Percentiles rank a stretch among this genome's conserved stretches.
These are phyloP conservation scores for Prorops nasuta DNA, from an alignment of 1,140 invertebrate species.

Conservation along the genomic window DNA sequence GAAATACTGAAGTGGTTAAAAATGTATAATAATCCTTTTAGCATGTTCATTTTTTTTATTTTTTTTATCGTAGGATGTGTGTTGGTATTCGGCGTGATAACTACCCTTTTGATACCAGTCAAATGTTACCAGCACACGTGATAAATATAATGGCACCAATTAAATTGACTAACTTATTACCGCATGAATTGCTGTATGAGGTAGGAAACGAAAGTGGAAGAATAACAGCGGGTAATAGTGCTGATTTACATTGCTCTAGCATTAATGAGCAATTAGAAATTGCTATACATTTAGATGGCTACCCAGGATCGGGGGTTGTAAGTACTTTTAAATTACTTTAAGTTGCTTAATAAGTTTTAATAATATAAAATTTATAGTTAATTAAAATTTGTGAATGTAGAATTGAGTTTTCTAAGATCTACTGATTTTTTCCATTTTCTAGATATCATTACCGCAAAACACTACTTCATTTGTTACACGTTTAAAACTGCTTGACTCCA, in stretches of 20 bases:
- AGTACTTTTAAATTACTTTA: slow-evolving; percentile 13
- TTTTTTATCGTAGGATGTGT: slow-evolving; percentile 66
- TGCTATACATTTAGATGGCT: slow-evolving; percentile 78
- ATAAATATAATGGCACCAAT: slow-evolving; percentile 82
- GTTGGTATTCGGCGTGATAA: slow-evolving; percentile 75
- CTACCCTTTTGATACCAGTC: slow-evolving; percentile 67
- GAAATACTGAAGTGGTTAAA: too few relatives aligned
- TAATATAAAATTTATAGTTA: background rate
- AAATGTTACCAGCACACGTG: slow-evolving; percentile 76
- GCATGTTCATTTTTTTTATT: slow-evolving; percentile 1
- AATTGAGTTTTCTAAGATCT: too few relatives aligned
- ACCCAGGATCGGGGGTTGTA: slow-evolving; percentile 67
- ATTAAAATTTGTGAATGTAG: background rate
- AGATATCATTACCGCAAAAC: slow-evolving; percentile 50
- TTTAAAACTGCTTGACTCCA: slow-evolving; percentile 69
- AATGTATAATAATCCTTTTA: too few relatives aligned
- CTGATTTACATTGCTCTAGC: slow-evolving; percentile 54
- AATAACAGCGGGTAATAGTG: slow-evolving; percentile 64
- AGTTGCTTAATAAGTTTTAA: background rate
- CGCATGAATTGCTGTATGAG: slow-evolving; percentile 69
- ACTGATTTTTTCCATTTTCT: too few relatives aligned
- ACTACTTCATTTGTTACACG: slow-evolving; percentile 53
- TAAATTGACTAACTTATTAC: slow-evolving; percentile 75
- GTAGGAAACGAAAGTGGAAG: slow-evolving; percentile 59
- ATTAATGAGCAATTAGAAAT: slow-evolving; percentile 70